Conservation (phyloP, 2,113 vertebrate genomes). For the Notarius lentiginosus region DNA sequence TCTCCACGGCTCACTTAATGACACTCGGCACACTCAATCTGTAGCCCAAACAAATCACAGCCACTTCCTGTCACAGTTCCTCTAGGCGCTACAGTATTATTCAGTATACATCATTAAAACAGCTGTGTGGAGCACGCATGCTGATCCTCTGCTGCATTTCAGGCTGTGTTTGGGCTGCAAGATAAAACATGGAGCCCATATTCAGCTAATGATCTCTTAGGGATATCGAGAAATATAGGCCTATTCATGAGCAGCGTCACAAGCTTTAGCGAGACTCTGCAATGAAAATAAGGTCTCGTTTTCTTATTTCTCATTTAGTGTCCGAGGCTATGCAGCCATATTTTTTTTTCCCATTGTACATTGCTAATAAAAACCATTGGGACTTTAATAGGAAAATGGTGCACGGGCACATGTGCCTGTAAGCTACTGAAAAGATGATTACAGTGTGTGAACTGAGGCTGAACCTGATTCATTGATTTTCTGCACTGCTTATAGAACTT, state of each 20-base stretch:
- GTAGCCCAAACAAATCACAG: slow-evolving; percentile 46
- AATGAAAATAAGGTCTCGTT: background rate
- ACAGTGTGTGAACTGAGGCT: background rate
- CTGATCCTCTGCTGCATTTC: background rate
- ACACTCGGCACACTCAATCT: slow-evolving; percentile 44
- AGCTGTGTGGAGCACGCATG: background rate
- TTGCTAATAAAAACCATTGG: slow-evolving; percentile 24
- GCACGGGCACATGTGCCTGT: background rate
- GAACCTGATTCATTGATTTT: slow-evolving; percentile 23
- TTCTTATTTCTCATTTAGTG: slow-evolving; percentile 3
- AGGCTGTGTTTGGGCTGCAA: background rate
- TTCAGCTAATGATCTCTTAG: slow-evolving; percentile 15
- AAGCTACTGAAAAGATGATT: background rate
- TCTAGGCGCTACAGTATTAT: slow-evolving; percentile 17
- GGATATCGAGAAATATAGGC: background rate
- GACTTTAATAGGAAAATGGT: slow-evolving; percentile 8
- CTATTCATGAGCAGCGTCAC: background rate
- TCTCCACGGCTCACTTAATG: slow-evolving; percentile 51
- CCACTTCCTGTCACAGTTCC: slow-evolving; percentile 35
- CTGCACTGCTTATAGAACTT: background rate
- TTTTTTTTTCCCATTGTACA: background rate
- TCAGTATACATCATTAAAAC: slow-evolving; percentile 15
- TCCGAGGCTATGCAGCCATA: background rate
- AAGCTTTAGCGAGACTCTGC: background rate
- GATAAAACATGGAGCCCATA: background rate